Evolutionary conservation across 2,888 invertebrate species (phyloP).

Genomic region (Pollenia angustigena): DNA sequence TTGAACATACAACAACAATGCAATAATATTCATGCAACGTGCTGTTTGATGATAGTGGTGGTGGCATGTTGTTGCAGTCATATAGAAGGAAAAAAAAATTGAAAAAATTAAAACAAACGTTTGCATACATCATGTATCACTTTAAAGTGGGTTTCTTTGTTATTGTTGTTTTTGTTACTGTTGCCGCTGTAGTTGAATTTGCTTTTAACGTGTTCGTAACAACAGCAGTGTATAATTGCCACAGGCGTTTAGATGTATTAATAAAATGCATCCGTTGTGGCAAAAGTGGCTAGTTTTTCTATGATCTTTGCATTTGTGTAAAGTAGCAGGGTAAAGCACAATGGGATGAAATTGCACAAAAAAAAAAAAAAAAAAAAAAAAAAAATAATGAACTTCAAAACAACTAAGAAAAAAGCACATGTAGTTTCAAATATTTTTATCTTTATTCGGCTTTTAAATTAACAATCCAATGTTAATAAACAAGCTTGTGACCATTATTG

Average conservation of each 20-base stretch:
- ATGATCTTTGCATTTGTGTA: neutral
- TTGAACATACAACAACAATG: conserved; percentile 13
- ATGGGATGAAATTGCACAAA: neutral
- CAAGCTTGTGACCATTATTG: too few relatives aligned
- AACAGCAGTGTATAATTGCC: conserved; percentile 63
- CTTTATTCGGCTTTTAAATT: too few relatives aligned
- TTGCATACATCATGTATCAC: conserved; percentile 50
- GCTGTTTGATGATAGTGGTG: neutral
- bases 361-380: too few relatives aligned
- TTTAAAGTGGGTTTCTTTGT: conserved; percentile 25
- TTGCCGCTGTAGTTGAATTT: conserved; percentile 32
- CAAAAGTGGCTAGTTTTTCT: conserved; percentile 42
- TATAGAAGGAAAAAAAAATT: neutral
- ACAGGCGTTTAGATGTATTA: conserved; percentile 68
- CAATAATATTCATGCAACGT: conserved; percentile 24
- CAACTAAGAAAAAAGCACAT: neutral
- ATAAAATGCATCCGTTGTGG: conserved; percentile 69
- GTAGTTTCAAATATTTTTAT: too few relatives aligned
- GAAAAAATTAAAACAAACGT: conserved; percentile 3
- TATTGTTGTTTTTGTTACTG: conserved; percentile 7
- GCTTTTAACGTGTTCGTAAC: conserved; percentile 61
- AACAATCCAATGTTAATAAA: too few relatives aligned
- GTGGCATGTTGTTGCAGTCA: conserved; percentile 33
- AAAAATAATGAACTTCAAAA: neutral
- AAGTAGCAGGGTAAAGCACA: neutral